Conservation (phyloP, 2,797 vertebrate genomes). For the Gymnoscopelus braueri region DNA sequence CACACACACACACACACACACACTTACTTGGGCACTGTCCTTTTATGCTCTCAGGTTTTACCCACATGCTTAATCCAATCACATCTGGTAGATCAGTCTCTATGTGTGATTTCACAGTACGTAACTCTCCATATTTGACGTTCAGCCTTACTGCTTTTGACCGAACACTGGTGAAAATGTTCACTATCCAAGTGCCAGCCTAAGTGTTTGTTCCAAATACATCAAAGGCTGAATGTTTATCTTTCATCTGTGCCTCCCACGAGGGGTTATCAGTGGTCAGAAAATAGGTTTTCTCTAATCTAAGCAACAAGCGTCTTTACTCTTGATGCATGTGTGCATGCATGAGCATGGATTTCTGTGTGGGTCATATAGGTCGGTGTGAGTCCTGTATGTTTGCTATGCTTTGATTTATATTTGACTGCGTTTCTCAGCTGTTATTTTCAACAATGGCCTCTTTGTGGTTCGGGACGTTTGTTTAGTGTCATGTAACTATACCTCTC, state of each 20-base stretch:
- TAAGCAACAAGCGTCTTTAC: constrained; percentile 8
- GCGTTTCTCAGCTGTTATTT: neutral
- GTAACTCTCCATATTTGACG: constrained; percentile 38
- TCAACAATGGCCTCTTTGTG: constrained; percentile 12
- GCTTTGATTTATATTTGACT: neutral
- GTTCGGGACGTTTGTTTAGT: constrained; percentile 41
- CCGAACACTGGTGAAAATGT: neutral
- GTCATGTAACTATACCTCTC: constrained; percentile 39
- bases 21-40: constrained; percentile 1
- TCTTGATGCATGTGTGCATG: constrained; percentile 26
- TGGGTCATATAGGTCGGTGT: constrained; percentile 1
- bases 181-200: neutral
- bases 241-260: neutral
- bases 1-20: neutral
- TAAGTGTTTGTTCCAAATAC: constrained; percentile 1
- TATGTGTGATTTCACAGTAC: constrained; percentile 48
- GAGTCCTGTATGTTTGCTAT: neutral
- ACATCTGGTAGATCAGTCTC: constrained; percentile 60
- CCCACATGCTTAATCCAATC: constrained; percentile 19
- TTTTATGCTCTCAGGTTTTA: constrained; percentile 1
- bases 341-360: constrained; percentile 24
- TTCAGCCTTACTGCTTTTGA: neutral
- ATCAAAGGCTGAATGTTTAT: constrained; percentile 3
- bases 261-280: neutral
- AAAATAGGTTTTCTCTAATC: neutral